Percentiles rank a stretch among this genome's conserved stretches.
phyloP scores from a whole-genome alignment of 2,797 vertebrate genomes.

The Ptychadena robeensis region DNA sequence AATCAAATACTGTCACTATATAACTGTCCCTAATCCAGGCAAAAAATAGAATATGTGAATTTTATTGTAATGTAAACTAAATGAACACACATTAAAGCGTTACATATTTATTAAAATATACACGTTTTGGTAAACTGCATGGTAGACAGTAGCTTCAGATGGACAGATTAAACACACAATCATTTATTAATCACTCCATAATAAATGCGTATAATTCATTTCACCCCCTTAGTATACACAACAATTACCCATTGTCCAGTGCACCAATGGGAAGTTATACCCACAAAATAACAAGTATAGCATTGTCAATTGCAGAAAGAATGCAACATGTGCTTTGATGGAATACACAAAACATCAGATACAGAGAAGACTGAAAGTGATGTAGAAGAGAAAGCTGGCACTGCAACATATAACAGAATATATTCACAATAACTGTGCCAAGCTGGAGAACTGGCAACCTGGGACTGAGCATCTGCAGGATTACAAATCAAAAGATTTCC shows the following conservation, averaged over 20 bases:
- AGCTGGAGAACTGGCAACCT: slow-evolving; percentile 16
- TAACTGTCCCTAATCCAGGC: not conserved
- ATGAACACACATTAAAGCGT: slow-evolving; percentile 78
- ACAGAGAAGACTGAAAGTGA: slow-evolving; percentile 78
- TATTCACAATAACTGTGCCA: slow-evolving; percentile 66
- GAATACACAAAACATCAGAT: slow-evolving; percentile 68
- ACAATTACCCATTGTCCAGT: slow-evolving; percentile 88
- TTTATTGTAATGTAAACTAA: not conserved
- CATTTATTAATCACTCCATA: slow-evolving; percentile 78
- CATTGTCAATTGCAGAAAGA: slow-evolving; percentile 82
- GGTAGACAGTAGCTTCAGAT: slow-evolving; percentile 69
- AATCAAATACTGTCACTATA: too few relatives aligned
- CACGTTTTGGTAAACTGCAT: slow-evolving; percentile 79
- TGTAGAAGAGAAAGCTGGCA: slow-evolving; percentile 77
- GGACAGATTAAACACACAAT: slow-evolving; percentile 70
- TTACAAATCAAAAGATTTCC: not conserved
- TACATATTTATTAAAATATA: slow-evolving; percentile 86
- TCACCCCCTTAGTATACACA: slow-evolving; percentile 83
- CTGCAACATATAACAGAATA: slow-evolving; percentile 71
- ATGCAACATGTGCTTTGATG: slow-evolving; percentile 73
- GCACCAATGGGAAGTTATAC: slow-evolving; percentile 83
- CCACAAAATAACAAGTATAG: slow-evolving; percentile 81
- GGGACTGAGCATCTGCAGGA: not conserved
- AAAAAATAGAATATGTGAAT: not conserved
- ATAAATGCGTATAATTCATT: slow-evolving; percentile 82